Percentiles rank a stretch among this genome's conserved stretches.
Conservation (phyloP, 2,888 invertebrate genomes). For the Catocala nupta region DNA sequence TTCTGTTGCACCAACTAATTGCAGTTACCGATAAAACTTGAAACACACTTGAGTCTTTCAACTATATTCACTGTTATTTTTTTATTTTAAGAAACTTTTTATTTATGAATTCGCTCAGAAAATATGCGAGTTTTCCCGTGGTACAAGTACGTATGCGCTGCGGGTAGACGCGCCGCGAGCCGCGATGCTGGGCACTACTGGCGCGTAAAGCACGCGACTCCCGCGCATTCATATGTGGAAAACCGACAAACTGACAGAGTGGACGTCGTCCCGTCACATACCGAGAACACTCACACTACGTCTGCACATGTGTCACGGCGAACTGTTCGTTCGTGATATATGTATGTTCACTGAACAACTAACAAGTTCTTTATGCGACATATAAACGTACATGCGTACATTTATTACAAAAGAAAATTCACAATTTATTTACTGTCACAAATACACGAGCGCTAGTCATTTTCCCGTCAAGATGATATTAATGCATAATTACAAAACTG, state of each 20-base stretch:
- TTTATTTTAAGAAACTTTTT: slow-evolving; percentile 11
- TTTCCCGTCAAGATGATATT: background rate
- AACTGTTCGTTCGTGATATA: slow-evolving; percentile 26
- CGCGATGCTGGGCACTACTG: slow-evolving; percentile 78
- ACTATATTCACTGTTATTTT: slow-evolving; percentile 12
- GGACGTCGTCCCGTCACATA: slow-evolving; percentile 56
- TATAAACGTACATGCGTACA: background rate
- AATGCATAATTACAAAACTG: background rate
- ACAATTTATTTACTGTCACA: background rate
- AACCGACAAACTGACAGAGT: slow-evolving; percentile 67
- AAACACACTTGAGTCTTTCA: slow-evolving; percentile 22
- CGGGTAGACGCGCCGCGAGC: slow-evolving; percentile 70
- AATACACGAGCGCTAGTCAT: background rate
- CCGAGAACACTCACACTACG: slow-evolving; percentile 50
- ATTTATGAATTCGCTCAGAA: slow-evolving; percentile 17
- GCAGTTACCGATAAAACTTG: slow-evolving; percentile 1
- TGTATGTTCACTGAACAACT: slow-evolving; percentile 23
- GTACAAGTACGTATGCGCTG: slow-evolving; percentile 63
- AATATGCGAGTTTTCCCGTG: slow-evolving; percentile 54
- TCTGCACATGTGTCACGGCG: slow-evolving; percentile 32
- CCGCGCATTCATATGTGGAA: slow-evolving; percentile 77
- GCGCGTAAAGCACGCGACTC: slow-evolving; percentile 68
- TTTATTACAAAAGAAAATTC: slow-evolving; percentile 1
- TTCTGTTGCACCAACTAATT: slow-evolving; percentile 21
- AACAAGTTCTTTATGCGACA: slow-evolving; percentile 15